A percentile compares a stretch with the other conserved stretches of the same genome.
Evolutionary conservation across 2,113 vertebrate genomes (phyloP).

Genomic region (Panthera leo): DNA sequence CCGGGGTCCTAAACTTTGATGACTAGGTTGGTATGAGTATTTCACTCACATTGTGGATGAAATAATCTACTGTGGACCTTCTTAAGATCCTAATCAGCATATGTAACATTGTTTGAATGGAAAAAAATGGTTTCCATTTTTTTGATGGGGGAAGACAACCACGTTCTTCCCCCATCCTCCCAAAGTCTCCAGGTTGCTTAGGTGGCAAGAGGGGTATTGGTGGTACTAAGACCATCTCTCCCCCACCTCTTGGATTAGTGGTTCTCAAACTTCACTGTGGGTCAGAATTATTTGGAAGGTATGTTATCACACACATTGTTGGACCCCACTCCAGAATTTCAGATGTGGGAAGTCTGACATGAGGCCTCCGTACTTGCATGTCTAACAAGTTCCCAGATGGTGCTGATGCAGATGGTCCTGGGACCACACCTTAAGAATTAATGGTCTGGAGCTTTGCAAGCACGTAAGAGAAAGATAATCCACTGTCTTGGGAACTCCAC

Average conservation of each 20-base stretch:
- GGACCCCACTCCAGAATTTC: neutral
- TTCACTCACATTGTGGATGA: neutral
- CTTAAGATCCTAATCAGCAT: neutral
- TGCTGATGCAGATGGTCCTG: neutral
- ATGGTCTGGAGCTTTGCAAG: neutral
- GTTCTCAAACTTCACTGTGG: neutral
- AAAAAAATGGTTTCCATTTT: neutral
- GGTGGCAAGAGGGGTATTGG: neutral
- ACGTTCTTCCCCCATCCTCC: neutral
- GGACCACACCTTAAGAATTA: neutral
- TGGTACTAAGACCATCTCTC: neutral
- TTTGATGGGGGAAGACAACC: neutral
- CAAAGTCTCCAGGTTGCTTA: neutral
- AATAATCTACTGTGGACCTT: neutral
- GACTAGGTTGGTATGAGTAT: neutral
- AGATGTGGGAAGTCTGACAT: neutral
- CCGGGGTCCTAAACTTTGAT: neutral
- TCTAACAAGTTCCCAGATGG: neutral
- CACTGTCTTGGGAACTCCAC: neutral
- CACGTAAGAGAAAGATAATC: neutral
- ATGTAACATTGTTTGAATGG: neutral
- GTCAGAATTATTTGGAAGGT: neutral
- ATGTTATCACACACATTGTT: neutral
- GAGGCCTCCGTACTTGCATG: neutral
- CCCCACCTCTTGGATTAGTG: neutral